phyloP scores from a whole-genome alignment of 2,797 vertebrate genomes.

The Bufotes viridis region DNA sequence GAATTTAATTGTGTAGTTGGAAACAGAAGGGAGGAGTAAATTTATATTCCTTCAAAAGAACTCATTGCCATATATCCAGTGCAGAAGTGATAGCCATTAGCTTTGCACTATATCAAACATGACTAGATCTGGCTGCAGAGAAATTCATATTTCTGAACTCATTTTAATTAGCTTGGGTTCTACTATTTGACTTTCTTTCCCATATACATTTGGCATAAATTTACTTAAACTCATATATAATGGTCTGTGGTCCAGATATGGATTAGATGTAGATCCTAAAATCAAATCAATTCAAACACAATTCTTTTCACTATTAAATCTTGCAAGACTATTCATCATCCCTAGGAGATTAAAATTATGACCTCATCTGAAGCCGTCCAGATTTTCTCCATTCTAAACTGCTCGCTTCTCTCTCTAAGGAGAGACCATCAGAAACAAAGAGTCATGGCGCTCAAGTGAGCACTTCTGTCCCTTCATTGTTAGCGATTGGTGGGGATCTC shows the following conservation, averaged over 20 bases:
- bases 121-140: conserved; percentile 50
- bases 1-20: conserved; percentile 10
- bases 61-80: conserved; percentile 39
- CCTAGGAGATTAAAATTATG: conserved; percentile 52
- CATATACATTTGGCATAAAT: conserved; percentile 59
- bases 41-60: conserved; percentile 50
- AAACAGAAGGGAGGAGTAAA: conserved; percentile 52
- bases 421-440: too few relatives aligned
- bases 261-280: conserved; percentile 61
- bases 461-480: too few relatives aligned
- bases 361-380: conserved; percentile 34
- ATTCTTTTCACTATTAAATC: conserved; percentile 61
- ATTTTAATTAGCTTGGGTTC: conserved; percentile 62
- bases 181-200: conserved; percentile 55
- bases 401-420: background rate
- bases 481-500: too few relatives aligned
- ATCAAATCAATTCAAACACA: conserved; percentile 60
- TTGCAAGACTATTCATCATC: conserved; percentile 55
- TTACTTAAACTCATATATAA: conserved; percentile 61
- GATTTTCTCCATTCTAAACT: background rate
- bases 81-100: conserved; percentile 55
- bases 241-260: conserved; percentile 52
- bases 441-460: too few relatives aligned
- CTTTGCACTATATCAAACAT: conserved; percentile 60
- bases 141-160: conserved; percentile 63